Evolutionary conservation across 2,888 invertebrate genomes (phyloP), one percentile per base, ranked within the genome.

Genomic region (Alviniconcha strummeri): DNA sequence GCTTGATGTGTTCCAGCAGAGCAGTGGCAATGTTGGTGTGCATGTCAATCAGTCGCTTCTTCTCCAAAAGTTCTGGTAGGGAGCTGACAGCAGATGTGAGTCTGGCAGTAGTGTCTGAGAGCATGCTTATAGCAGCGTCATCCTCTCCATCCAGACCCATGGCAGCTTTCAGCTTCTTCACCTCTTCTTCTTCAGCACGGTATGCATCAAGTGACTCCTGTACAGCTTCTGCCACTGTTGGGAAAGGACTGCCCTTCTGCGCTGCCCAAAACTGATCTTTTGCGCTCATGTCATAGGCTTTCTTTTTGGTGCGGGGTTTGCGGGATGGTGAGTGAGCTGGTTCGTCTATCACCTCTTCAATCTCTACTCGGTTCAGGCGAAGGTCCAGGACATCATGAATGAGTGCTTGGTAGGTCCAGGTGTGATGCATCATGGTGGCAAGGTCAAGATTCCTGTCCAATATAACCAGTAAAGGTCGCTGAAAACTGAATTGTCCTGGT

Each of bases 331-430:
- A 89, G 81, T 86, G 88, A 5, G 79, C 83, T 1, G 81, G 82
- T 55, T 85, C 85, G 3, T 86, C 86, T 13, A 84, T 56, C 17
- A 91, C 90, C 89, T 97, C 97, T 85, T 96, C 96, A 17, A 97
- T 95, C 75, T 96, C 95, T 0, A 97, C 96, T 87, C 97, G 95
- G 94, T 99, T 99, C 84, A 99, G 94, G 11, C 97, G 96, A 88
- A 99, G 95, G 91, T 98, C 97, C 92, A 99, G 94, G 6, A 99
- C 97, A 95, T 99, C 99, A 94, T 99, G 99, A 55, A 98, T 96
- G 83, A 99, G 94, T 0, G 99, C 99, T 84, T 99, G 99, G 94
- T 99, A 99, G 0, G 99, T 99, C 99, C 99, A 99, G 0, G 99
- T 99, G 94, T 99, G 99, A 95, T 99, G 99, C 85, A 99, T 94